Conservation (phyloP, 1,140 invertebrate genomes). For the Brachionus koreanus region DNA sequence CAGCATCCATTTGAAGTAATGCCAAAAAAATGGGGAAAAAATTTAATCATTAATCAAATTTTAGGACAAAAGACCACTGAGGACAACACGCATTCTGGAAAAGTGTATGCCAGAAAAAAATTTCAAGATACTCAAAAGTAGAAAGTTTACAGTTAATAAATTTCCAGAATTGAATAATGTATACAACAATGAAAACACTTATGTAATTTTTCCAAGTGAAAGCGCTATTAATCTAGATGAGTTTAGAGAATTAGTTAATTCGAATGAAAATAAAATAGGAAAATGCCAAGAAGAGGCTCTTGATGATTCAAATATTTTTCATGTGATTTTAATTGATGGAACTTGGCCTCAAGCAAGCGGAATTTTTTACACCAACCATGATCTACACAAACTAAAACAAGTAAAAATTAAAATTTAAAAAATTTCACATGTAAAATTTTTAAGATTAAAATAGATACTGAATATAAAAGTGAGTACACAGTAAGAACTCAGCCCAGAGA, state of each 20-base stretch:
- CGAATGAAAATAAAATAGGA: conserved; percentile 49
- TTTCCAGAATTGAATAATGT: conserved; percentile 64
- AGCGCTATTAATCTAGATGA: conserved; percentile 66
- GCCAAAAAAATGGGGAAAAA: background rate
- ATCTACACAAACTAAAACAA: conserved; percentile 50
- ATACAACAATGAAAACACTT: conserved; percentile 67
- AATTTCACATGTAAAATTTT: background rate
- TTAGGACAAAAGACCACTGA: conserved; percentile 73
- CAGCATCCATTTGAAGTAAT: conserved; percentile 81
- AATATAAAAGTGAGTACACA: conserved; percentile 75
- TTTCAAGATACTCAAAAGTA: conserved; percentile 76
- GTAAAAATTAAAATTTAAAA: background rate
- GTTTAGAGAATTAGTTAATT: conserved; percentile 46
- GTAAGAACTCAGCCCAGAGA: conserved; percentile 87
- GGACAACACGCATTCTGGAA: conserved; percentile 81
- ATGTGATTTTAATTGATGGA: conserved; percentile 81
- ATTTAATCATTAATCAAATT: background rate
- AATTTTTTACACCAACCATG: conserved; percentile 58
- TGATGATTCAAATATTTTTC: conserved; percentile 61
- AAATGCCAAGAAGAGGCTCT: background rate
- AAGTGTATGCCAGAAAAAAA: conserved; percentile 69
- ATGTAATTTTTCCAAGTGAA: conserved; percentile 77
- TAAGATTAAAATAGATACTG: conserved; percentile 66
- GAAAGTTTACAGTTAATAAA: conserved; percentile 68
- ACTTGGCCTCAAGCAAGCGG: conserved; percentile 86